These are phyloP conservation scores for Eurytoma adleriae DNA, from an alignment of 2,888 invertebrate genomes.

Conservation along the genomic window DNA sequence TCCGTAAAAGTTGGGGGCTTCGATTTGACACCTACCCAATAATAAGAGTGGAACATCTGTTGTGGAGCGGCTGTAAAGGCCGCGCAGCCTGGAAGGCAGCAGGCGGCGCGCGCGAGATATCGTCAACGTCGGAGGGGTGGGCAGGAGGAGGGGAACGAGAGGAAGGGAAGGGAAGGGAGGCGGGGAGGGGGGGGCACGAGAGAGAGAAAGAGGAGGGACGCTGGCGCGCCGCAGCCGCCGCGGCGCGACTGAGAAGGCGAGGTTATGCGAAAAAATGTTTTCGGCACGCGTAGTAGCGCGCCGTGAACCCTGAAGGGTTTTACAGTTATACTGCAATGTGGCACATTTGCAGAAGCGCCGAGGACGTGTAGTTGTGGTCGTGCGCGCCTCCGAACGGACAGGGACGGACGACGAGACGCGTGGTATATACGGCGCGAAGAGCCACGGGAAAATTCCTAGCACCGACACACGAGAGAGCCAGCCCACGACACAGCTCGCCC, in stretches of 20 bases:
- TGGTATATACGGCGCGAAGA: background rate
- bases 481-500: conserved; percentile 7
- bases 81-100: conserved; percentile 1
- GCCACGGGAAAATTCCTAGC: conserved; percentile 48
- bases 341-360: conserved; percentile 75
- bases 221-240: conserved; percentile 51
- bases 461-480: conserved; percentile 9
- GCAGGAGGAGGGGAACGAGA: background rate
- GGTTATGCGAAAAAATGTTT: conserved; percentile 75
- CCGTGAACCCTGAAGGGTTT: conserved; percentile 76
- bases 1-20: too few relatives aligned
- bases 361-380: conserved; percentile 71
- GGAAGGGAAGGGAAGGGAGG: background rate
- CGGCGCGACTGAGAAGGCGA: conserved; percentile 45
- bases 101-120: conserved; percentile 2
- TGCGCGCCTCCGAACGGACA: conserved; percentile 25
- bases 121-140: background rate
- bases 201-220: conserved; percentile 33
- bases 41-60: too few relatives aligned
- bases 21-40: too few relatives aligned
- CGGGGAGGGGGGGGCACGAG: background rate
- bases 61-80: background rate
- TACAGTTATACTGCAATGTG: conserved; percentile 77
- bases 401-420: conserved; percentile 9
- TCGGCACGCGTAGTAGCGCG: conserved; percentile 73